Base-by-base conservation (phyloP, 2,797 vertebrate genomes). In the Acrocephalus scirpaceus region DNA sequence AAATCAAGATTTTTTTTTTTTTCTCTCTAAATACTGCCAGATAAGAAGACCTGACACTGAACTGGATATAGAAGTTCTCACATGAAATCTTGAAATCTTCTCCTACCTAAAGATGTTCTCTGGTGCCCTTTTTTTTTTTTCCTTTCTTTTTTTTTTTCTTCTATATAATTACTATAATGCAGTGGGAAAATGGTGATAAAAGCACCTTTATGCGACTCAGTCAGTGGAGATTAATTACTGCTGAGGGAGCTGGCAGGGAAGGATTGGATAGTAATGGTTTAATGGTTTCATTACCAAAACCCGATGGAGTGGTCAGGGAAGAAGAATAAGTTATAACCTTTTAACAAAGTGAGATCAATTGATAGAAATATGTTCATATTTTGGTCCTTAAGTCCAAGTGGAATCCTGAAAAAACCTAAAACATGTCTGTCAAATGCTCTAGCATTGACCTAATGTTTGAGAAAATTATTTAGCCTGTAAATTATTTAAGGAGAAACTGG, bases 201-300 rank as follows among this genome's bases (percentile, higher is more conserved):
- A 92, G 32, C 58, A 85, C 50, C 34, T 90, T 85, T 92, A 73
- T 79, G 32, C 51, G 82, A 32, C 71, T 65, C 56, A n/a, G n/a
- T 75, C 40, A 45, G 51, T 79, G 44, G 56, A 79, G 69, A 88
- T 76, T 73, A 88, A 93, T 92, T 88, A 72, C 51, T 70, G 44
- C 75, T 90, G 79, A 88, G 80, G 76, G 61, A 88, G 40, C 47
- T 86, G 51, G 40, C 83, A 90, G 61, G 64, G n/a, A 79, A 92
- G 69, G n/a, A 50, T 76, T 47, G 65, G 22, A 73, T 38, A 92
- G 47, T 61, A 85, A 72, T 57, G 29, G 40, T 82, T 88, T 65
- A 79, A 85, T 61, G 34, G 40, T 79, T 90, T 79, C 62, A 70
- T 88, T 86, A 79, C 75, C 60, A 86, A 92, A 94, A 74, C 27